A percentile compares a stretch with the other conserved stretches of the same genome.
These are phyloP conservation scores for Latrodectus hesperus DNA, from an alignment of 2,888 invertebrate genomes.

Conservation along the genomic window DNA sequence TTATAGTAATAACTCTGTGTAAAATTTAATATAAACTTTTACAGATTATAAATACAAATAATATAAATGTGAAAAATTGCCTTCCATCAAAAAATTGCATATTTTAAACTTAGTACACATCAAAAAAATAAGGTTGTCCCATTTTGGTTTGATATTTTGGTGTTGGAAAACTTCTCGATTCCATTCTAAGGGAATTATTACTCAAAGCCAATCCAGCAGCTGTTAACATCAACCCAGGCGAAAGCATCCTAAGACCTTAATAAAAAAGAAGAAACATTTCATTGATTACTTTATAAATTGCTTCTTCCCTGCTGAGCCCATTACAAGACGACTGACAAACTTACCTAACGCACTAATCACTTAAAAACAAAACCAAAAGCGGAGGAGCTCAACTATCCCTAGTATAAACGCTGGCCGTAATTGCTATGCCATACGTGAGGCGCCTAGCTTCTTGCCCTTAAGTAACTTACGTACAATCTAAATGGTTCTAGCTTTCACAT, in stretches of 20 bases:
- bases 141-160: no score
- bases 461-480: slow-evolving; percentile 66
- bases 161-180: neutral
- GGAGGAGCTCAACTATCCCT: slow-evolving; percentile 61
- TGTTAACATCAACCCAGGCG: slow-evolving; percentile 33
- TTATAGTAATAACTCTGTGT: no score
- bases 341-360: slow-evolving; percentile 68
- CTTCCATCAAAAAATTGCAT: no score
- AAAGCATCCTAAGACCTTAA: slow-evolving; percentile 56
- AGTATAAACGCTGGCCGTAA: slow-evolving; percentile 64
- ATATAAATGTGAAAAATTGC: no score
- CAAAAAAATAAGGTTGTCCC: no score
- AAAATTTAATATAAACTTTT: no score
- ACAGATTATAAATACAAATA: no score
- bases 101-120: no score
- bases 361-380: slow-evolving; percentile 67
- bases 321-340: slow-evolving; percentile 67
- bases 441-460: slow-evolving; percentile 64
- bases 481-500: slow-evolving; percentile 67
- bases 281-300: slow-evolving; percentile 68
- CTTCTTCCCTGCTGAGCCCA: slow-evolving; percentile 66
- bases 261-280: slow-evolving; percentile 65
- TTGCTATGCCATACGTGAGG: slow-evolving; percentile 67
- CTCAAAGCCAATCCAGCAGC: slow-evolving; percentile 47
- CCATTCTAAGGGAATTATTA: neutral